Evolutionary conservation across 2,113 vertebrate genomes (phyloP), one percentile per base, ranked within the genome.

Genomic region (Origma solitaria): DNA sequence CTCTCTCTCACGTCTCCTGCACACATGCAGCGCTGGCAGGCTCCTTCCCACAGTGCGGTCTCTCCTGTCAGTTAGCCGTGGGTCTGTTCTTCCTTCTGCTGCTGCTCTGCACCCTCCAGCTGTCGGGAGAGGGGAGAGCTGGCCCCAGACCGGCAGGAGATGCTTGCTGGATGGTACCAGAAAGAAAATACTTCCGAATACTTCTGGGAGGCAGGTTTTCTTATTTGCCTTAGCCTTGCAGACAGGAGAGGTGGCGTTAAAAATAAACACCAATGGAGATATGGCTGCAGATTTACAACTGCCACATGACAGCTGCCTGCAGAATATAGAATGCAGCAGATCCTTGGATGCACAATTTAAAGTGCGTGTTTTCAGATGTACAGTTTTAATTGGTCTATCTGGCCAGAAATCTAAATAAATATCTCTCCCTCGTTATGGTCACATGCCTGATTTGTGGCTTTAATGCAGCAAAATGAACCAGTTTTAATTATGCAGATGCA

Each of bases 301-400:
- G 70, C 49, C 90, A 68, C 42, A 9, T 70, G 51, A 87, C 60
- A 83, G 56, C 82, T 72, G 16, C 85, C 50, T 76, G 45, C 2
- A 0, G 64, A 82, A 53, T 22, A 33, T 22, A 40, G 62, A 50
- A 6, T 15, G 13, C 38, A 11, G 51, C 6, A 40, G 51, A 49
- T 57, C 42, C 65, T 64, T 25, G 17, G 40, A 28, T 47, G 77
- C 62, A 42, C 45, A 5, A 20, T 51, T 75, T 45, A n/a, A 77
- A 82, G 51, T 3, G 8, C 64, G 16, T 77, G 70, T 95, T 92
- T 91, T 78, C 88, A 91, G 70, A 68, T 0, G 1, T 42, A 33
- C 33, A 45, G 27, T 60, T 85, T 88, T 92, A 94, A 92, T 91
- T 90, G 89, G 58, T 58, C 64, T 51, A 1, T 92, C 77, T 97